Conservation (phyloP, 2,888 invertebrate species). For the Chesias legatella region DNA sequence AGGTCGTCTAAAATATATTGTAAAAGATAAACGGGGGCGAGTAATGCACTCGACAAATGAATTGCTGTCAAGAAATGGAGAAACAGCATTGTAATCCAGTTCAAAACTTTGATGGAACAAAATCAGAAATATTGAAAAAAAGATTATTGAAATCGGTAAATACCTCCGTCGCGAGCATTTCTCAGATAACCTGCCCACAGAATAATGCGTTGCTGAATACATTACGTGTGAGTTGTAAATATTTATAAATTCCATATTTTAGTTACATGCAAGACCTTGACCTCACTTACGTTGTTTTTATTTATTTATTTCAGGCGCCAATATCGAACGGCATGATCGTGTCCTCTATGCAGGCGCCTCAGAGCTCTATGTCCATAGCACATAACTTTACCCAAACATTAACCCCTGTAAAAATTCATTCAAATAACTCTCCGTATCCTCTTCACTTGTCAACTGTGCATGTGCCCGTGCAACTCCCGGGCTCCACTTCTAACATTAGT, state of each 20-base stretch:
- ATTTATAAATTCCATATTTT: constrained; percentile 26
- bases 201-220: constrained; percentile 73
- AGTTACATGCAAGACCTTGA: constrained; percentile 34
- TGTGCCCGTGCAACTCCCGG: constrained; percentile 74
- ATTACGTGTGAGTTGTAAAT: constrained; percentile 64
- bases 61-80: constrained; percentile 69
- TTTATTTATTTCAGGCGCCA: constrained; percentile 65
- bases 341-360: constrained; percentile 70
- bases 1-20: constrained; percentile 63
- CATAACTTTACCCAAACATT: constrained; percentile 70
- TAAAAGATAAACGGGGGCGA: constrained; percentile 61
- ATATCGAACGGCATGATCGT: constrained; percentile 76
- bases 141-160: constrained; percentile 69
- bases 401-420: constrained; percentile 70
- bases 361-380: constrained; percentile 68
- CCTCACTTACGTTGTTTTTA: constrained; percentile 50
- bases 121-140: constrained; percentile 76
- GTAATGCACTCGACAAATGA: constrained; percentile 63
- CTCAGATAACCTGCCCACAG: constrained; percentile 57
- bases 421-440: constrained; percentile 62
- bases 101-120: constrained; percentile 77
- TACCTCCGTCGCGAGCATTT: constrained; percentile 49
- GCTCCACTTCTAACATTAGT: constrained; percentile 69
- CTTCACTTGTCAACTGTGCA: constrained; percentile 71
- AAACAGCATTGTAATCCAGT: constrained; percentile 73